These are phyloP conservation scores for Thelaira solivaga DNA, from an alignment of 2,888 invertebrate genomes.

Conservation along the genomic window DNA sequence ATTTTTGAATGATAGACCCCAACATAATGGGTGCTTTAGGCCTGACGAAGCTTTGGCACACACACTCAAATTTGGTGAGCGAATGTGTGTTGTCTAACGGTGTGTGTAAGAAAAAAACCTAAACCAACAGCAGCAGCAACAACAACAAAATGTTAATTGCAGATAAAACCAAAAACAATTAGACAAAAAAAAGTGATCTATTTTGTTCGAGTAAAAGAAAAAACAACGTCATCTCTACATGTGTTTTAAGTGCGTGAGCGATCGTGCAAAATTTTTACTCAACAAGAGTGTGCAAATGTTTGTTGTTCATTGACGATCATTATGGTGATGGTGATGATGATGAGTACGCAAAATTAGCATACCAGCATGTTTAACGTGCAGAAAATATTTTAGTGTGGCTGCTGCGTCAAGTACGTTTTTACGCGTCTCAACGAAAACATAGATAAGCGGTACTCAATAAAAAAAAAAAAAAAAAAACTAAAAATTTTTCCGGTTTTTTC, in stretches of 20 bases:
- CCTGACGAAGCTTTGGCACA: constrained; percentile 40
- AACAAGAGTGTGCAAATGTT: background rate
- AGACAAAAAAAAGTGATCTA: constrained; percentile 51
- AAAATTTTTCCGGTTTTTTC: constrained; percentile 55
- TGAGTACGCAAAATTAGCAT: constrained; percentile 44
- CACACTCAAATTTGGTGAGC: constrained; percentile 39
- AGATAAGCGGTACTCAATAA: constrained; percentile 43
- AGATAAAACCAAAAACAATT: constrained; percentile 46
- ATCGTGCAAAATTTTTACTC: background rate
- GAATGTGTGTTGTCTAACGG: constrained; percentile 44
- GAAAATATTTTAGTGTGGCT: constrained; percentile 38
- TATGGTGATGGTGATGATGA: background rate
- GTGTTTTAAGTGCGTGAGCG: constrained; percentile 35
- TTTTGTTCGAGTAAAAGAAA: constrained; percentile 21
- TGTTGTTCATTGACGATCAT: constrained; percentile 2
- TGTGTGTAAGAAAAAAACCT: constrained; percentile 26
- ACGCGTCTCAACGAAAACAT: constrained; percentile 53
- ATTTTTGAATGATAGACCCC: constrained; percentile 38
- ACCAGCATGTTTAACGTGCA: constrained; percentile 26
- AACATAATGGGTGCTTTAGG: constrained; percentile 55
- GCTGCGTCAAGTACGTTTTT: constrained; percentile 52
- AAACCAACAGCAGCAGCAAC: constrained; percentile 24
- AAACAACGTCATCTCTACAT: constrained; percentile 31
- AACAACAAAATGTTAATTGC: constrained; percentile 50
- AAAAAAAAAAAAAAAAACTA: constrained; percentile 19